Evolutionary conservation across 2,797 vertebrate genomes (phyloP).

Genomic region (Eospalax fontanierii): DNA sequence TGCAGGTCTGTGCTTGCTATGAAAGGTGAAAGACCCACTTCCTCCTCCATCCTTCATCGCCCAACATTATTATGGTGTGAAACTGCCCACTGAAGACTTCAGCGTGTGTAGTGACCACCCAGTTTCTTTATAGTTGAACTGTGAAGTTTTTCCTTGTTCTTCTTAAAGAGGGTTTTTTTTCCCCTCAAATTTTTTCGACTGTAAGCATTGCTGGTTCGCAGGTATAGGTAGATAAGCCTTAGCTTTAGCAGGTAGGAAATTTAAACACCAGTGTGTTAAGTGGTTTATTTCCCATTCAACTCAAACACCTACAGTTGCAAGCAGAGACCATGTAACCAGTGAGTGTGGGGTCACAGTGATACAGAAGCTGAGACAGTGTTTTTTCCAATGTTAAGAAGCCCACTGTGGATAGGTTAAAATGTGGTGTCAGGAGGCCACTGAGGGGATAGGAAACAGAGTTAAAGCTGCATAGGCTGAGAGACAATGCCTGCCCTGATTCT

Average conservation of each 20-base stretch:
- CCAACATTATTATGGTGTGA: neutral
- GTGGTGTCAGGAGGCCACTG: neutral
- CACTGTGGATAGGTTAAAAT: neutral
- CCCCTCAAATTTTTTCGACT: conserved; percentile 52
- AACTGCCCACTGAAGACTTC: neutral
- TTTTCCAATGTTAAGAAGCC: conserved; percentile 11
- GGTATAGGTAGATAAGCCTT: conserved; percentile 18
- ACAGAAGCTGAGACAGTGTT: neutral
- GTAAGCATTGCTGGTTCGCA: neutral
- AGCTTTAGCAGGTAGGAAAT: conserved; percentile 54
- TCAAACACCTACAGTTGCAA: conserved; percentile 41
- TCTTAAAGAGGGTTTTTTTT: conserved; percentile 15
- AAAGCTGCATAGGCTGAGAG: neutral
- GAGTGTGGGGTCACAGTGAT: neutral
- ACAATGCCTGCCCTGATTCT: neutral
- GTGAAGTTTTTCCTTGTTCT: neutral
- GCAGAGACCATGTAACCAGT: neutral
- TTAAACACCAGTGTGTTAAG: conserved; percentile 62
- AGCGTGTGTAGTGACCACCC: neutral
- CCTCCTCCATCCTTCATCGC: neutral
- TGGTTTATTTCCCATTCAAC: conserved; percentile 69
- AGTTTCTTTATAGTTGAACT: conserved; percentile 7
- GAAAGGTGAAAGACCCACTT: neutral
- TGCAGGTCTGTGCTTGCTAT: neutral
- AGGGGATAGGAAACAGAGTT: neutral